Evolutionary conservation across 2,113 vertebrate species (phyloP), one percentile per base, ranked within the genome.

Genomic region (Thalassoma bifasciatum): DNA sequence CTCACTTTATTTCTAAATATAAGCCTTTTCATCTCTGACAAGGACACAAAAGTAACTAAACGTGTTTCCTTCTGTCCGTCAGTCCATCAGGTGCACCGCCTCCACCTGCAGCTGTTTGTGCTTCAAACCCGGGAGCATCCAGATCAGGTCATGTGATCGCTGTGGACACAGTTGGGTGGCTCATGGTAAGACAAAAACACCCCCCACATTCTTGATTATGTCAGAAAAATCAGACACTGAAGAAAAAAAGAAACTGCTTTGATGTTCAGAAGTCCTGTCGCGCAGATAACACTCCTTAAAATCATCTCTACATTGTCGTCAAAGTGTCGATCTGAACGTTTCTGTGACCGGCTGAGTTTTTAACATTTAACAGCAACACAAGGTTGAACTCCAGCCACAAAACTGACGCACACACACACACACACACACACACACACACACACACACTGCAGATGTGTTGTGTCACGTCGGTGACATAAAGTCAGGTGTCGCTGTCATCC

Each of bases 101-200:
- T 65, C 67, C n/a, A 10, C 56, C 63, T 92, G 90, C 79, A 75
- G 74, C 72, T 92, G 91, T 12, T 3, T 12, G 2, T 34, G 60
- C 4, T 92, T 91, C 75, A 78, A 30, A 51, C 84, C 86, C 34
- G 84, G 71, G 74, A 63, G 66, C 4, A 51, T 42, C 47, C 66
- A 74, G 4, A 51, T 76, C 46, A 77, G 89, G 75, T 88, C 88
- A 72, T 92, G 91, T 82, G 89, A 87, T 8, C 60, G 22, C 59
- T 92, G 91, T 13, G 81, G 85, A 69, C 91, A 88, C 51, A 26
- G 88, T 80, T 92, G 88, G 91, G 86, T 90, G 50, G 63, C 42
- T 2, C 91, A 91, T 10, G 88, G 88, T 91, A 49, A 59, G 24
- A 59, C 24, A 22, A 42, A 59, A 12, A 38, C 63, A 53, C 42